Evolutionary conservation across 1,140 invertebrate species (phyloP).

Genomic region (Megathymus violae): DNA sequence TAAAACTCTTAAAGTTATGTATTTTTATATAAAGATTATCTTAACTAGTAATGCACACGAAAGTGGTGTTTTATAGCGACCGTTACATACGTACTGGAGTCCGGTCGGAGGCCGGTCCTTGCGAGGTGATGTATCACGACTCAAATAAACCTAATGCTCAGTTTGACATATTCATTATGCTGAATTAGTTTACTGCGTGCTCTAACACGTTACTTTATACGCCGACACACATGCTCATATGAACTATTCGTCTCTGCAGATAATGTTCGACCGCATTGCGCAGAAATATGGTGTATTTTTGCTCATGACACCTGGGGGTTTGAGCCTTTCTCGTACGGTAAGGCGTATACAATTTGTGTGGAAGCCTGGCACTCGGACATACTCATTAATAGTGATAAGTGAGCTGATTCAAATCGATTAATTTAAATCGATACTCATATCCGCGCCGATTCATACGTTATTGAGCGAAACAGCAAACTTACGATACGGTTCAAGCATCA

Average conservation of each 20-base stretch:
- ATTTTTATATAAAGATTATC: no score
- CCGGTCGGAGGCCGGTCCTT: neutral
- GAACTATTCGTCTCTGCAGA: neutral
- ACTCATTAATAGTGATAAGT: conserved; percentile 35
- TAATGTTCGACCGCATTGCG: neutral
- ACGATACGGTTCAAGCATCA: conserved; percentile 6
- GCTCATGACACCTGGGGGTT: neutral
- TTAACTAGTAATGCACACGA: no score
- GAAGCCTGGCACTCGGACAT: conserved; percentile 32
- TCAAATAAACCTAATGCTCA: conserved; percentile 30
- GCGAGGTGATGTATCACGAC: conserved; percentile 21
- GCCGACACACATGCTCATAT: conserved; percentile 2
- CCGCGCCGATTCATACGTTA: conserved; percentile 23
- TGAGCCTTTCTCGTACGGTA: neutral
- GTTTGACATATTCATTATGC: conserved; percentile 34
- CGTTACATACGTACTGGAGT: neutral
- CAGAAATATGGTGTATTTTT: neutral
- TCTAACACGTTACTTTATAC: conserved; percentile 33
- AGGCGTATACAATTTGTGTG: conserved; percentile 20
- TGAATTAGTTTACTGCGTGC: conserved; percentile 34
- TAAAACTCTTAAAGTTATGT: no score
- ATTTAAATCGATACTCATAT: conserved; percentile 32
- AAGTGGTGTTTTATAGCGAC: neutral
- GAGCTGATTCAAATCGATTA: conserved; percentile 33
- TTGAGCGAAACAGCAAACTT: conserved; percentile 18